Evolutionary conservation across 1,140 invertebrate genomes (phyloP).

Genomic region (Drosophila navojoa): DNA sequence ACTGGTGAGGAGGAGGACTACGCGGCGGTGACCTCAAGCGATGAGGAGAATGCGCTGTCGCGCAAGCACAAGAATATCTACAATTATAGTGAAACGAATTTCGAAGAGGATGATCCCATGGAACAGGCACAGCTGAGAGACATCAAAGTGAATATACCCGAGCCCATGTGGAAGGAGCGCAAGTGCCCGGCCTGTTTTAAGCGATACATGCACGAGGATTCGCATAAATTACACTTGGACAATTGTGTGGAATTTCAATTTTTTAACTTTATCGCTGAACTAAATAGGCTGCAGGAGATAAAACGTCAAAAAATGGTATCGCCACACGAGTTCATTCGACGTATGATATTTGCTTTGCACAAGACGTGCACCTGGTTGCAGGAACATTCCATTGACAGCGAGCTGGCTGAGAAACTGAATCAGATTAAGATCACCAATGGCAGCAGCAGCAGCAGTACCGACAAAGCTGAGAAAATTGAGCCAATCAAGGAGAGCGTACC

Average conservation of each 20-base stretch:
- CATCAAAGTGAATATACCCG: conserved; percentile 74
- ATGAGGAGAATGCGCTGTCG: conserved; percentile 55
- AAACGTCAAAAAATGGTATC: conserved; percentile 72
- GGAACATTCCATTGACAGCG: conserved; percentile 63
- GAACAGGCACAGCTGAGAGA: conserved; percentile 69
- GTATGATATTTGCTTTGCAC: conserved; percentile 77
- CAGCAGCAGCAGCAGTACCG: not conserved
- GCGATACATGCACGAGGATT: conserved; percentile 81
- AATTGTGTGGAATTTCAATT: conserved; percentile 78
- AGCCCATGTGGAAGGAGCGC: conserved; percentile 78
- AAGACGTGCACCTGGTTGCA: conserved; percentile 78
- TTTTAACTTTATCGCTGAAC: conserved; percentile 57
- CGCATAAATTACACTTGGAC: conserved; percentile 68
- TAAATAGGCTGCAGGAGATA: conserved; percentile 64
- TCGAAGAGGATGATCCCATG: conserved; percentile 83
- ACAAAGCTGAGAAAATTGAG: conserved; percentile 17
- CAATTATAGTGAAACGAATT: conserved; percentile 79
- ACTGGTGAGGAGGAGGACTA: conserved; percentile 66
- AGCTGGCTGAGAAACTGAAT: conserved; percentile 55
- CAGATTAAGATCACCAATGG: conserved; percentile 62
- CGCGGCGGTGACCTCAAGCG: conserved; percentile 55
- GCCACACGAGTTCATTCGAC: conserved; percentile 76
- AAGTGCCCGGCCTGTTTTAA: conserved; percentile 76
- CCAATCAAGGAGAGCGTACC: not conserved
- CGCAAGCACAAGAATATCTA: conserved; percentile 71